Evolutionary conservation across 2,113 vertebrate genomes (phyloP).

Genomic region (Microtus montanus): DNA sequence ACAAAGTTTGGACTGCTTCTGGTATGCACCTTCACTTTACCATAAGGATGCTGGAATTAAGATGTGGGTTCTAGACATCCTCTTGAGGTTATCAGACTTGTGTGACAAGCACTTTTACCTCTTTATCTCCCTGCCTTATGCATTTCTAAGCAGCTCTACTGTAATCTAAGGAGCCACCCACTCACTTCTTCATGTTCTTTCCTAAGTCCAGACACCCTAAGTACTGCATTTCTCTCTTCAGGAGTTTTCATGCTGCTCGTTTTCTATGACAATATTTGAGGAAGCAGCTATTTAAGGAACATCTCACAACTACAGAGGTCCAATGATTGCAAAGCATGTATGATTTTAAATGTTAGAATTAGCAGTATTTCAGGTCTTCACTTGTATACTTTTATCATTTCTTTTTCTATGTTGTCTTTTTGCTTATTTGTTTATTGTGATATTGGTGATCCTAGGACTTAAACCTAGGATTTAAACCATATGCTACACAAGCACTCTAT

Average conservation of each 20-base stretch:
- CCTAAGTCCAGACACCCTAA: neutral
- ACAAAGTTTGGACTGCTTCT: neutral
- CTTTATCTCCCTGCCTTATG: neutral
- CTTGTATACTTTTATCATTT: neutral
- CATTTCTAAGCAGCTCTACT: neutral
- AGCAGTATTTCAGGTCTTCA: neutral
- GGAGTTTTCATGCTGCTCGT: neutral
- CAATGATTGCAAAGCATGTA: neutral
- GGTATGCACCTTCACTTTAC: neutral
- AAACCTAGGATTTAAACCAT: neutral
- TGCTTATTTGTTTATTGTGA: neutral
- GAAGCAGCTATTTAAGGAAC: constrained; percentile 18
- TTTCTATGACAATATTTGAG: constrained; percentile 11
- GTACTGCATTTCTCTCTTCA: neutral
- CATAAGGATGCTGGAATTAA: neutral
- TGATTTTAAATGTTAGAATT: constrained; percentile 1
- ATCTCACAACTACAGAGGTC: neutral
- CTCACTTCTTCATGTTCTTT: constrained; percentile 18
- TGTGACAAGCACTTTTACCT: neutral
- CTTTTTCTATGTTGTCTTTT: neutral
- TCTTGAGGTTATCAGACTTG: neutral
- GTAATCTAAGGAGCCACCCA: neutral
- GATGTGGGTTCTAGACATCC: neutral
- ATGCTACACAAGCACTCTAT: neutral
- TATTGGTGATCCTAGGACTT: neutral